Evolutionary conservation across 2,888 invertebrate genomes (phyloP).

Genomic region (Omphaloscelis lunosa): DNA sequence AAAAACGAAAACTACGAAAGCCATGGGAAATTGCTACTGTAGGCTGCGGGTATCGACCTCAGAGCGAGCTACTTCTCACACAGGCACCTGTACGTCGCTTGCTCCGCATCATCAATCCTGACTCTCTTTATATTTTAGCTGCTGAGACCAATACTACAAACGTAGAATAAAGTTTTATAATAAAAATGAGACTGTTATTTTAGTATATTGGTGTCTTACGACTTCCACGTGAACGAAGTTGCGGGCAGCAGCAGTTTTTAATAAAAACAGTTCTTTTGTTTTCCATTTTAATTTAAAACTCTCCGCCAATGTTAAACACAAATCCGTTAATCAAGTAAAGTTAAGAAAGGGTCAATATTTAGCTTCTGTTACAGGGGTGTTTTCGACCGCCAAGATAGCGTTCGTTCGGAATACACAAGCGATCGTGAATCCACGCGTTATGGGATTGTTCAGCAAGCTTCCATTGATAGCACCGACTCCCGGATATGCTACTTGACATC

Average conservation of each 20-base stretch:
- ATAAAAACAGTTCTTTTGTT: conserved; percentile 26
- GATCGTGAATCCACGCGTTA: conserved; percentile 96
- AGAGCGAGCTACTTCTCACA: not conserved
- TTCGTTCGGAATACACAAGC: conserved; percentile 97
- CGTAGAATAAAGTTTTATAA: not conserved
- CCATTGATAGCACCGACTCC: conserved; percentile 98
- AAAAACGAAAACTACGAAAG: no score
- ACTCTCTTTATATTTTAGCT: not conserved
- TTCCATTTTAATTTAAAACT: conserved; percentile 43
- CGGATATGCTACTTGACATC: conserved; percentile 98
- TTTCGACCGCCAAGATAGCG: conserved; percentile 97
- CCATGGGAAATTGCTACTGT: no score
- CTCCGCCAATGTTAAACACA: conserved; percentile 49
- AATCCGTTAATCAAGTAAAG: conserved; percentile 53
- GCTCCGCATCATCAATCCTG: not conserved
- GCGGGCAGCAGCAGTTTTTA: not conserved
- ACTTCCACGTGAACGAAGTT: not conserved
- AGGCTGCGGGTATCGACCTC: no score
- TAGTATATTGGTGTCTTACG: not conserved
- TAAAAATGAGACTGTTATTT: not conserved
- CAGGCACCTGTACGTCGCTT: not conserved
- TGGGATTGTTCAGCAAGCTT: conserved; percentile 98
- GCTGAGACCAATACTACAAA: not conserved
- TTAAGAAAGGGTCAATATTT: conserved; percentile 57
- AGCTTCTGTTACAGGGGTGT: conserved; percentile 92